Base-by-base conservation (phyloP, 2,888 invertebrate species). In the Cremastinae sp. region DNA sequence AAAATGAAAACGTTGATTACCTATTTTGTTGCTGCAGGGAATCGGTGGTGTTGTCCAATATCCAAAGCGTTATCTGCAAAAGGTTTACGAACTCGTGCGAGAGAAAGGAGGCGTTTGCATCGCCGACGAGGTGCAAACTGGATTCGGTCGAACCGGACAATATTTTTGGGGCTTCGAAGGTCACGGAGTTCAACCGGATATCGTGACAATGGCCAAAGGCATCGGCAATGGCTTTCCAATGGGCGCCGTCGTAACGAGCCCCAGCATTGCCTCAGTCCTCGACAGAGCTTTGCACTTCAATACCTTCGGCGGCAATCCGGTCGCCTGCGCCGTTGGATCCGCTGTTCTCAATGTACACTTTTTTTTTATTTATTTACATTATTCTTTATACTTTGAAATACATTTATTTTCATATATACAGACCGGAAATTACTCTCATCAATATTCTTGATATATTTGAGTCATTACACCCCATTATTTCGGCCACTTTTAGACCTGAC, bases 181-280 rank as follows among this genome's bases (percentile, higher is more conserved):
- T 12, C 98, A 98, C 86, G 96, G 91, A 2, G 93, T 97, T 5
- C 83, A 92, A 18, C 99, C 99, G 0, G 99, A 99, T 88, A 98
- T 99, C 82, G 97, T 98, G 0, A 97, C 98, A 0, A 94, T 97
- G 95, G 98, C 98, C 0, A 98, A 98, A 89, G 97, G 97, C 43
- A 96, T 96, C 58, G 96, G 98, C 0, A 99, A 99, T 90, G 99
- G 99, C 0, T 99, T 96, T 90, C 99, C 99, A 0, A 90, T 99
- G 89, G 98, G 95, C 0, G 98, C 98, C 5, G 98, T 99, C 0
- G 95, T 97, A 0, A 99, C 99, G 0, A 98, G 96, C 0, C 93
- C 94, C 2, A 94, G 95, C 89, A 95, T 99, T 71, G 97, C 98
- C 0, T 91, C 93, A n/a, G 92, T 93, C 1, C 92, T 98, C 82